phyloP scores from a whole-genome alignment of 2,113 vertebrate genomes.

The Hippolais icterina region DNA sequence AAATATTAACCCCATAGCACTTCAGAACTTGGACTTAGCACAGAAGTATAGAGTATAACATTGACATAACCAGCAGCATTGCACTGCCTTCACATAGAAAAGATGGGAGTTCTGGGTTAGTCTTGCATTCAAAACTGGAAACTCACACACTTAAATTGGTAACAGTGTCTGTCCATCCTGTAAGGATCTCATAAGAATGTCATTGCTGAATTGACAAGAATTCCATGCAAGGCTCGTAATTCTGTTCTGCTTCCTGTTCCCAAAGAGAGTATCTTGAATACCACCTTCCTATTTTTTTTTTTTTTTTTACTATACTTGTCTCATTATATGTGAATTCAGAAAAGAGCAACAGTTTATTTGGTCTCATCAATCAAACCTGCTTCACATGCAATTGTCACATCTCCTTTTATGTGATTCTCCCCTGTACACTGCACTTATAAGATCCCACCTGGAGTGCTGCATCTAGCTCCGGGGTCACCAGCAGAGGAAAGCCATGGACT shows the following conservation, averaged over 20 bases:
- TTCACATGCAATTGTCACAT: not conserved
- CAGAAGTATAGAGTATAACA: fast-evolving
- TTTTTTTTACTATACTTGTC: not conserved
- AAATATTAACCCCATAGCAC: not conserved
- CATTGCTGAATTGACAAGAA: not conserved
- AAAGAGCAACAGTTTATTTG: not conserved
- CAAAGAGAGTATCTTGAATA: not conserved
- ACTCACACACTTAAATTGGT: not conserved
- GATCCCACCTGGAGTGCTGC: too few relatives aligned
- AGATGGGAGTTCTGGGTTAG: not conserved
- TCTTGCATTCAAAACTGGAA: not conserved
- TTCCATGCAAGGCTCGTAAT: not conserved
- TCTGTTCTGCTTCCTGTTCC: not conserved
- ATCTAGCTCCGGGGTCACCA: not conserved
- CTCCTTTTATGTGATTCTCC: not conserved
- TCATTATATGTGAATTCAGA: not conserved
- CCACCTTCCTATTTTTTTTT: fast-evolving
- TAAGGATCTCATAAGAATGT: not conserved
- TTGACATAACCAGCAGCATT: not conserved
- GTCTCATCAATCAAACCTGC: not conserved
- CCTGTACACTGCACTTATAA: not conserved
- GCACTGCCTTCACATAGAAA: not conserved
- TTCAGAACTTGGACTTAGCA: not conserved
- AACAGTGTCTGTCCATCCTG: not conserved
- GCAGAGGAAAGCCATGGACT: not conserved